Evolutionary conservation across 2,888 invertebrate genomes (phyloP).

Genomic region (Apoda limacodes): DNA sequence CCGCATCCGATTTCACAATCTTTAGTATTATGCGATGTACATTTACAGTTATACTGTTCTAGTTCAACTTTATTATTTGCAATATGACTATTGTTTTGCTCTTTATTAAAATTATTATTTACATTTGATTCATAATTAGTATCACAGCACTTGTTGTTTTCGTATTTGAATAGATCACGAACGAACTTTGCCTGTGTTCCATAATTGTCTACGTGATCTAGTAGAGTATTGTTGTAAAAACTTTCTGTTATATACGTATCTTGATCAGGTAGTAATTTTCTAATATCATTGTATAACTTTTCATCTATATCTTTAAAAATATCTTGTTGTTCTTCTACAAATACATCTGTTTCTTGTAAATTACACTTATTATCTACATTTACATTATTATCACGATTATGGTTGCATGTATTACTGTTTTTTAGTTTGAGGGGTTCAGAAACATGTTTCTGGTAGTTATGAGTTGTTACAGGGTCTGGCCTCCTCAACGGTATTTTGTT

Average conservation of each 20-base stretch:
- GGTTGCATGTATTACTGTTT: too few species aligned
- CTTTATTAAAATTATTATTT: conserved; percentile 16
- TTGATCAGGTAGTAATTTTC: conserved; percentile 37
- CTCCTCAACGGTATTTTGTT: conserved; percentile 37
- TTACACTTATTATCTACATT: conserved; percentile 5
- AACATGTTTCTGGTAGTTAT: too few species aligned
- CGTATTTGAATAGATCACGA: conserved; percentile 39
- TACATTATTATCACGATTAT: neutral
- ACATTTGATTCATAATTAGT: too few species aligned
- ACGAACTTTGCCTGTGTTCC: conserved; percentile 53
- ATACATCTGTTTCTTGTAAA: conserved; percentile 7
- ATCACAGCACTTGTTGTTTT: conserved; percentile 22
- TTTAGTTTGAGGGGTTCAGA: too few species aligned
- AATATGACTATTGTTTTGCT: conserved; percentile 28
- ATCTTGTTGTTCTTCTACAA: conserved; percentile 7
- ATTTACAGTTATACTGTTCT: conserved; percentile 32
- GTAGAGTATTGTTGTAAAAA: conserved; percentile 42
- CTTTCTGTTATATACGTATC: conserved; percentile 44
- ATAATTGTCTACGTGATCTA: conserved; percentile 36
- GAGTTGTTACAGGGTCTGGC: conserved; percentile 22
- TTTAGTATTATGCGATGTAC: too few species aligned
- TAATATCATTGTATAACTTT: conserved; percentile 26
- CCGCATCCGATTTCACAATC: conserved; percentile 55
- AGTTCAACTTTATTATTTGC: conserved; percentile 16
- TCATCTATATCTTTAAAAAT: conserved; percentile 30